These are phyloP conservation scores for Cephalopholis sonnerati DNA, from an alignment of 2,113 vertebrate genomes.

Conservation along the genomic window DNA sequence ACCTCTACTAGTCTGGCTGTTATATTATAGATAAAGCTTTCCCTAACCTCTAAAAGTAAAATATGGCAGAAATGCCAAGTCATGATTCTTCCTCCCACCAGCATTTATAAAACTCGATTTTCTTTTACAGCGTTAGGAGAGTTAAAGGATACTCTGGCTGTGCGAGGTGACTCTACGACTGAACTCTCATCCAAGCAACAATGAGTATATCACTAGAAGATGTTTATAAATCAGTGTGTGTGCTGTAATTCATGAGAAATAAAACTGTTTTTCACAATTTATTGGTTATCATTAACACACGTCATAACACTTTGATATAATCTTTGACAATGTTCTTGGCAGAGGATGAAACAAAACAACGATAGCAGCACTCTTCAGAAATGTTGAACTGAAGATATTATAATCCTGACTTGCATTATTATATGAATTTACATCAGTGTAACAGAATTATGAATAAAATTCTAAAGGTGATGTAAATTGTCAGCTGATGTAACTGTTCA, in stretches of 20 bases:
- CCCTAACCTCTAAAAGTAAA: background rate
- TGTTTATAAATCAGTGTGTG: background rate
- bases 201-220: constrained; percentile 5
- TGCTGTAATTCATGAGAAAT: constrained; percentile 4
- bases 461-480: background rate
- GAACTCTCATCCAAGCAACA: constrained; percentile 24
- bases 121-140: constrained; percentile 74
- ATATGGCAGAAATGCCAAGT: background rate
- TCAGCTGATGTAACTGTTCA: constrained; percentile 4
- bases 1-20: background rate
- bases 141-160: constrained; percentile 72
- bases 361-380: constrained; percentile 52
- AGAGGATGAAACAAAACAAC: constrained; percentile 4
- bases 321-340: constrained; percentile 31
- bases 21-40: background rate
- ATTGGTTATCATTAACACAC: constrained; percentile 47
- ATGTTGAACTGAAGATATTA: constrained; percentile 23
- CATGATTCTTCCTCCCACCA: background rate
- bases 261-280: constrained; percentile 43
- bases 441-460: constrained; percentile 10
- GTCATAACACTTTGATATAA: constrained; percentile 31
- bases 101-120: background rate
- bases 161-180: constrained; percentile 31
- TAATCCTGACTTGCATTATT: constrained; percentile 3
- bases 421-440: constrained; percentile 15